Evolutionary conservation across 2,797 vertebrate species (phyloP).

Genomic region (Labroides dimidiatus): DNA sequence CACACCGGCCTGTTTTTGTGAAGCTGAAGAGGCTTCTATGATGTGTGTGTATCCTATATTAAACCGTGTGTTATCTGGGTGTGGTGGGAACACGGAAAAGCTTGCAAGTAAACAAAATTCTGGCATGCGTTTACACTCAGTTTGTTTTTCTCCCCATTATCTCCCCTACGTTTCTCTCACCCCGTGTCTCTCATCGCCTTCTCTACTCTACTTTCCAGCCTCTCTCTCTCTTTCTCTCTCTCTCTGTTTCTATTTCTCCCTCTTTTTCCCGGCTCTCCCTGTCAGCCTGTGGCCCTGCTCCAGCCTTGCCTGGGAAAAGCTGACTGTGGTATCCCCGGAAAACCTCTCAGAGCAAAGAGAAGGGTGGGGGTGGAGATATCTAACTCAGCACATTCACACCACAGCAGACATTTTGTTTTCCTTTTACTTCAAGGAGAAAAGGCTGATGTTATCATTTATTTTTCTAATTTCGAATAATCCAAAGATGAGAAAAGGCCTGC

Average conservation of each 20-base stretch:
- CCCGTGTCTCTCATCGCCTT: not conserved
- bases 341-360: constrained; percentile 58
- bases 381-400: constrained; percentile 68
- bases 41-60: constrained; percentile 55
- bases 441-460: constrained; percentile 7
- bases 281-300: constrained; percentile 56
- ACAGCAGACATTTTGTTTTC: constrained; percentile 49
- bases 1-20: constrained; percentile 43
- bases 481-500: not conserved
- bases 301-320: constrained; percentile 76
- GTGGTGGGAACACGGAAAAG: constrained; percentile 60
- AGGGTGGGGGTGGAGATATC: constrained; percentile 24
- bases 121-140: constrained; percentile 29
- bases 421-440: constrained; percentile 30
- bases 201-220: constrained; percentile 33
- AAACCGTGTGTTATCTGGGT: constrained; percentile 68
- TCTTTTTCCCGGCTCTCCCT: constrained; percentile 2
- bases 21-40: constrained; percentile 5
- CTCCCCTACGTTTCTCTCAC: constrained; percentile 7
- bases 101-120: constrained; percentile 63
- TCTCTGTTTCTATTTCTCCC: constrained; percentile 16
- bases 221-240: no score
- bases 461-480: constrained; percentile 13
- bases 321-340: constrained; percentile 72
- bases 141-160: constrained; percentile 49